A percentile compares a stretch with the other conserved stretches of the same genome.
Evolutionary conservation across 2,797 vertebrate species (phyloP).

Genomic region (Hybognathus amarus): DNA sequence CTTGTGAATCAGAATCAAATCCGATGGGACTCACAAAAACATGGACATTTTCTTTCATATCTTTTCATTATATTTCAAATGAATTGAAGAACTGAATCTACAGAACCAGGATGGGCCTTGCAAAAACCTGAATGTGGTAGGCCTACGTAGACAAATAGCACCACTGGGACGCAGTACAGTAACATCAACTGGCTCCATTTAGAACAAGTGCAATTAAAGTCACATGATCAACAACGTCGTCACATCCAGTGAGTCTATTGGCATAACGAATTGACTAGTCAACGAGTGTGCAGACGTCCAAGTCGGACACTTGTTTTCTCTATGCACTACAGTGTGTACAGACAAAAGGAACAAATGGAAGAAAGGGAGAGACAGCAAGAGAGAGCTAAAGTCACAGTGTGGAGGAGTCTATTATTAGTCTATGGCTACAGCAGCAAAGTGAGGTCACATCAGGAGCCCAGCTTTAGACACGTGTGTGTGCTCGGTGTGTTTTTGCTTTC

Average conservation of each 20-base stretch:
- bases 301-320: slow-evolving; percentile 12
- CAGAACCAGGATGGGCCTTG: neutral
- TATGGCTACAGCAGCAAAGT: slow-evolving; percentile 44
- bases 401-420: slow-evolving; percentile 48
- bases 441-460: slow-evolving; percentile 51
- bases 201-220: neutral
- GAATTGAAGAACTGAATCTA: neutral
- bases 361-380: slow-evolving; percentile 18
- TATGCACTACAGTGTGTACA: slow-evolving; percentile 58
- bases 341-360: slow-evolving; percentile 29
- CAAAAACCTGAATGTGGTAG: neutral
- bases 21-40: neutral
- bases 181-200: neutral
- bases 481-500: slow-evolving; percentile 39
- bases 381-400: slow-evolving; percentile 38
- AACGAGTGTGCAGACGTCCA: neutral
- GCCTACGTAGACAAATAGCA: neutral
- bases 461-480: slow-evolving; percentile 48
- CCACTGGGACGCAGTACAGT: neutral
- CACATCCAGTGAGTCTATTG: neutral
- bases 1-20: neutral
- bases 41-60: neutral
- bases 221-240: neutral
- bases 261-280: neutral
- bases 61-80: neutral